Conservation (phyloP, 1,140 invertebrate species). For the Trypoxylus dichotomus region DNA sequence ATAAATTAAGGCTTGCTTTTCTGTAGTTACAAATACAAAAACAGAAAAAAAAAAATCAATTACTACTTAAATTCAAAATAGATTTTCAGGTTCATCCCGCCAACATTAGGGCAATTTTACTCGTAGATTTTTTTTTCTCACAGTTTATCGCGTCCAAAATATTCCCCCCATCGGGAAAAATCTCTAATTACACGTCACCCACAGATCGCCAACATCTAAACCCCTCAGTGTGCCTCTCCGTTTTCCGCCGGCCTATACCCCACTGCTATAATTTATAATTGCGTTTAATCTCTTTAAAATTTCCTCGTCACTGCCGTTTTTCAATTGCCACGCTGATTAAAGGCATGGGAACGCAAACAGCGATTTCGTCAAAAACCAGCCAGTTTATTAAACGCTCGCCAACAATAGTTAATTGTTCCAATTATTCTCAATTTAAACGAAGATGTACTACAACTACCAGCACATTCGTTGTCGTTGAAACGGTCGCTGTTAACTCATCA, state of each 20-base stretch:
- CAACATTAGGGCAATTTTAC: too few species aligned
- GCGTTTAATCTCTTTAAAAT: not conserved
- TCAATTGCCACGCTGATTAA: not conserved
- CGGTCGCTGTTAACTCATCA: not conserved
- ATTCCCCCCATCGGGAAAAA: not conserved
- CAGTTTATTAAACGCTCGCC: not conserved
- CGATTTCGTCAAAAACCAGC: not conserved
- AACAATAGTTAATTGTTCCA: not conserved
- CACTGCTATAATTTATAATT: not conserved
- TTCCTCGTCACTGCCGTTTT: not conserved
- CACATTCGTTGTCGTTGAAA: not conserved
- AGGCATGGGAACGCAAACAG: not conserved
- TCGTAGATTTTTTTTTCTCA: too few species aligned
- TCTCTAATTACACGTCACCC: not conserved
- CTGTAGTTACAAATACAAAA: too few species aligned
- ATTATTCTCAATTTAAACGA: constrained; percentile 4
- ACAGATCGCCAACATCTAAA: not conserved
- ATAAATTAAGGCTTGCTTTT: too few species aligned
- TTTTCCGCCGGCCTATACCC: not conserved
- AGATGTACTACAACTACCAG: not conserved
- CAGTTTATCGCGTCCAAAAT: too few species aligned
- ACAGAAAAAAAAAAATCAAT: too few species aligned
- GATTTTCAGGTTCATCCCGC: too few species aligned
- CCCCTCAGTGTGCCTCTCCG: not conserved
- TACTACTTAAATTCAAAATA: too few species aligned